phyloP scores from a whole-genome alignment of 1,140 invertebrate species.

The Planococcus citri region DNA sequence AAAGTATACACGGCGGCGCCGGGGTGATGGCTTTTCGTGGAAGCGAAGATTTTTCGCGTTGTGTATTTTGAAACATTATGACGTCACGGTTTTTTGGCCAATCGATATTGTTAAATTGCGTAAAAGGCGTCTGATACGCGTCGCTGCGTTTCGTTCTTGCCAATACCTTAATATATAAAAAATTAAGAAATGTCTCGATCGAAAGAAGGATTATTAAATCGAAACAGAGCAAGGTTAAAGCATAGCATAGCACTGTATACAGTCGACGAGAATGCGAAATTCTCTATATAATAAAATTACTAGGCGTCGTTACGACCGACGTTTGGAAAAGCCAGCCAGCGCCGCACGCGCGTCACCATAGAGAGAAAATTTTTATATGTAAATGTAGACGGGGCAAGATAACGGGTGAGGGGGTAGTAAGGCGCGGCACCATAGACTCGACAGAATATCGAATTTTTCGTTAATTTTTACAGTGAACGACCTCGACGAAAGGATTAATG shows the following conservation, averaged over 20 bases:
- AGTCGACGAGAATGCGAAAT: no score
- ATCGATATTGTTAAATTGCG: conserved; percentile 1
- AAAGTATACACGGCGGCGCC: no score
- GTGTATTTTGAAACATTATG: neutral
- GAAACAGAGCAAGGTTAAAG: no score
- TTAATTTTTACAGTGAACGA: neutral
- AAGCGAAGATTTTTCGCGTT: neutral
- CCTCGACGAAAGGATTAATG: neutral
- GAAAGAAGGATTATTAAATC: no score
- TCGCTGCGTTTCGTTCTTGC: neutral
- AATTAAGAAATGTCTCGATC: neutral
- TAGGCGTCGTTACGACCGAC: neutral
- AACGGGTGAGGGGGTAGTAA: neutral
- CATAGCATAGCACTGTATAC: no score
- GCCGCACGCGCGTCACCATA: neutral
- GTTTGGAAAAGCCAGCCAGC: neutral
- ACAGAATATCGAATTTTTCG: neutral
- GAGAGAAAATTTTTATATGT: neutral
- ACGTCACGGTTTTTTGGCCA: neutral
- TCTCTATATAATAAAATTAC: neutral
- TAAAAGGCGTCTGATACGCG: neutral
- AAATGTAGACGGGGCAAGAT: neutral
- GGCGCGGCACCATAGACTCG: no score
- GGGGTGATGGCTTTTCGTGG: no score
- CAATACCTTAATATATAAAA: neutral